Evolutionary conservation across 2,113 vertebrate species (phyloP), one percentile per base, ranked within the genome.

Genomic region (Coptodon rendalli): DNA sequence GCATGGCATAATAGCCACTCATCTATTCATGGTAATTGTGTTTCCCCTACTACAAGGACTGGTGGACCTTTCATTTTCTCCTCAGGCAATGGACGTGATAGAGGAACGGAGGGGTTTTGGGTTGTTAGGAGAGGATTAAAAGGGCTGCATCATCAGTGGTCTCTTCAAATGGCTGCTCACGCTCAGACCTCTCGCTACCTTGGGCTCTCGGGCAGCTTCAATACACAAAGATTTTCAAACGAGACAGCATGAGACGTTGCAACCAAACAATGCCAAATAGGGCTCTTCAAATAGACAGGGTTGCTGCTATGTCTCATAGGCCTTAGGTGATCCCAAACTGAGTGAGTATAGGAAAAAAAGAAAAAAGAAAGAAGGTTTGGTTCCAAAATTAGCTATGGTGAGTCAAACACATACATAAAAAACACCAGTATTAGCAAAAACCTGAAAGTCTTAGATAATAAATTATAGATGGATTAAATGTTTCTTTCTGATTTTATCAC

Each of bases 11-110:
- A 94, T 92, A 92, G 87, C 90, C 89, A 93, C 92, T 95, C 89
- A 92, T 94, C 87, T 90, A 91, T 94, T 96, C 91, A 93, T 87
- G 88, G 90, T 94, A 95, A 95, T 94, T 96, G 91, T 93, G 92
- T 94, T 94, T 93, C 88, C 85, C 85, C 88, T 82, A 90, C 90
- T 92, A 93, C 92, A 86, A 94, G 87, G 71, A 89, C 88, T 91
- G 92, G 93, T 93, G 88, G 89, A 91, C 91, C 94, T 95, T 93
- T 94, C 92, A 92, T 91, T 95, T 95, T 86, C 88, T 93, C 91
- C 89, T 86, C 82, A 45, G 93, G 89, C 91, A 80, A 84, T 87
- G 83, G 89, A 89, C 53, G 57, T 91, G 90, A 87, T 84, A 56
- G 90, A 89, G 85, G 88, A 90, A 90, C 48, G 66, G 89, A 88